Conservation (phyloP, 2,113 vertebrate species). For the Gadus chalcogrammus region DNA sequence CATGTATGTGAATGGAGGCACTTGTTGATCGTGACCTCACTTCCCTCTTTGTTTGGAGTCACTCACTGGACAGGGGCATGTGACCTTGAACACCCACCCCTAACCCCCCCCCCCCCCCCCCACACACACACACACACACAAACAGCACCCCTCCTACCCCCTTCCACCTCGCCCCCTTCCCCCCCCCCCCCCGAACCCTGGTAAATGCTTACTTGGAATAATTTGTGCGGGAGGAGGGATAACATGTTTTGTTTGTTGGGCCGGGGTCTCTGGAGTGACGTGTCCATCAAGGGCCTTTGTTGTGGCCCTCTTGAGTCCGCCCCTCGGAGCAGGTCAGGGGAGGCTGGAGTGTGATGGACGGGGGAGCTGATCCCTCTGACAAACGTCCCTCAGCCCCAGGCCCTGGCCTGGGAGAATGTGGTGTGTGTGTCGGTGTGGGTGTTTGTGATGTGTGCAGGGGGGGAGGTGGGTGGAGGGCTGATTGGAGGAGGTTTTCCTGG, state of each 20-base stretch:
- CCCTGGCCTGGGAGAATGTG: constrained; percentile 22
- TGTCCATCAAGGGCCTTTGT: constrained; percentile 35
- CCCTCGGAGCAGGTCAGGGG: constrained; percentile 49
- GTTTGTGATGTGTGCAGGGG: too few species aligned
- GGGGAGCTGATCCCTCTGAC: constrained; percentile 37
- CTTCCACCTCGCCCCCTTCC: too few species aligned
- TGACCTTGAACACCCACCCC: constrained; percentile 47
- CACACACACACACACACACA: too few species aligned
- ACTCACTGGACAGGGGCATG: constrained; percentile 54
- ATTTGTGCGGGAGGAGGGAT: too few species aligned
- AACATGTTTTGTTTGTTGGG: constrained; percentile 27
- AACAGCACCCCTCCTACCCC: too few species aligned
- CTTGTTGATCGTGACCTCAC: constrained; percentile 71
- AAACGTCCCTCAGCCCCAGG: constrained; percentile 43
- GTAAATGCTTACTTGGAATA: too few species aligned
- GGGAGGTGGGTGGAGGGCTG: too few species aligned
- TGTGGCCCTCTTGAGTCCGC: constrained; percentile 13
- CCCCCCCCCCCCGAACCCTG: too few species aligned
- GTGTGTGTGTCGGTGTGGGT: not conserved
- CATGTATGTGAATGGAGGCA: constrained; percentile 70
- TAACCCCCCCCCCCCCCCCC: constrained; percentile 11
- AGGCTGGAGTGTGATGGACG: constrained; percentile 46
- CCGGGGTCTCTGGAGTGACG: constrained; percentile 10
- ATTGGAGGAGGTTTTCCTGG: constrained; percentile 21
- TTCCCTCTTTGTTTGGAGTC: constrained; percentile 69